Evolutionary conservation across 2,113 vertebrate genomes (phyloP).

Genomic region (Ophiodon elongatus): DNA sequence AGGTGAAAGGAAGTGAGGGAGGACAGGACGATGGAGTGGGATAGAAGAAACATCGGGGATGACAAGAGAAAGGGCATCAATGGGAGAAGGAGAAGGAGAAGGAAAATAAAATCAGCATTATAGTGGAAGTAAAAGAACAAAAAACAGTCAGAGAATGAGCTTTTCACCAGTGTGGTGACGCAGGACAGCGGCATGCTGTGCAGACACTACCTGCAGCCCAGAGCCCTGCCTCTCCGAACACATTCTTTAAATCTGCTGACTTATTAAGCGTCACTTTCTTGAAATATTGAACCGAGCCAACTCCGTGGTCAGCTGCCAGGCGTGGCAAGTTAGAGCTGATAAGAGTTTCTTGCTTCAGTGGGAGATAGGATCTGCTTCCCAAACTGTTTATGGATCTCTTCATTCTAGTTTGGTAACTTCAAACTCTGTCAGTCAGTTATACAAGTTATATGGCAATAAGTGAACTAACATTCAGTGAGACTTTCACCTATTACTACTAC

Average conservation of each 20-base stretch:
- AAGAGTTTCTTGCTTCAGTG: not conserved
- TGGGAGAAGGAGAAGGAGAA: not conserved
- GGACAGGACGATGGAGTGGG: not conserved
- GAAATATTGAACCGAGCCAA: not conserved
- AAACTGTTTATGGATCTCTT: not conserved
- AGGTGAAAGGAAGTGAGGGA: not conserved
- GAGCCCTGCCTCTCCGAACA: constrained; percentile 23
- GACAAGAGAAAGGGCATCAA: not conserved
- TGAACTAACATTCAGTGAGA: not conserved
- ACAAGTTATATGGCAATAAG: not conserved
- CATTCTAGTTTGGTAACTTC: not conserved
- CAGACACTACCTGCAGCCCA: constrained; percentile 39
- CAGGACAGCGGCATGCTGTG: constrained; percentile 63
- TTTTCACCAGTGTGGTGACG: constrained; percentile 8
- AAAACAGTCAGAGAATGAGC: not conserved
- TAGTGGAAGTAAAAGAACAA: not conserved
- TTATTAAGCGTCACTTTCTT: not conserved
- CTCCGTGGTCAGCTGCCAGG: not conserved
- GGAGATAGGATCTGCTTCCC: not conserved
- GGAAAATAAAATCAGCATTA: not conserved
- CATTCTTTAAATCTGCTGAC: not conserved
- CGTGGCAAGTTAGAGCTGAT: constrained; percentile 13
- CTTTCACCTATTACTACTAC: not conserved
- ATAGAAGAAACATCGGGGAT: not conserved
- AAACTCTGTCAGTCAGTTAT: not conserved